Percentiles rank a stretch among this genome's conserved stretches.
These are phyloP conservation scores for Papilio aristodemus DNA, from an alignment of 1,140 invertebrate genomes.

Conservation along the genomic window DNA sequence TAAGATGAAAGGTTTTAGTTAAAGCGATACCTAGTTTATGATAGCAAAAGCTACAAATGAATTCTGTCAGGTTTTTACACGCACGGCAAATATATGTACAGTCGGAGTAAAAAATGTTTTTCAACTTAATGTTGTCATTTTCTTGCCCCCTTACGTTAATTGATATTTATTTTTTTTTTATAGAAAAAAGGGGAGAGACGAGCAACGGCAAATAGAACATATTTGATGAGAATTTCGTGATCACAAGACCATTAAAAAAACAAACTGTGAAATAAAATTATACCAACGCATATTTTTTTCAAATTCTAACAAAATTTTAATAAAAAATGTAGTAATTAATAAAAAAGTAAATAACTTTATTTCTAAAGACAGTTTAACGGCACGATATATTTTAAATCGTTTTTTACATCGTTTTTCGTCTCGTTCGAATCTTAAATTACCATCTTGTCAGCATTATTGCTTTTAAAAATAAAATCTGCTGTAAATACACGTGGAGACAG, in stretches of 20 bases:
- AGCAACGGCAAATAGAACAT: no score
- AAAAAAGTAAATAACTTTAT: slow-evolving; percentile 5
- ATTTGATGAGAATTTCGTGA: no score
- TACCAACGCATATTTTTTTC: no score
- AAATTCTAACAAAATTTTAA: no score
- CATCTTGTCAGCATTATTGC: slow-evolving; percentile 22
- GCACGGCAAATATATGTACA: background rate
- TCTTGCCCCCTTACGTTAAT: no score
- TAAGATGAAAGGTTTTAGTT: slow-evolving; percentile 37
- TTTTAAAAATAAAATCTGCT: slow-evolving; percentile 28
- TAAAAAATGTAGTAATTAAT: background rate
- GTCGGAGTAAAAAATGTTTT: no score
- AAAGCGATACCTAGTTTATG: slow-evolving; percentile 1
- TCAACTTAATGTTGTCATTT: no score
- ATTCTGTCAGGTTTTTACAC: slow-evolving; percentile 2
- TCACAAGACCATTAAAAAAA: no score
- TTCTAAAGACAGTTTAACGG: slow-evolving; percentile 13
- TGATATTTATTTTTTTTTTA: no score
- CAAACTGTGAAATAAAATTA: no score
- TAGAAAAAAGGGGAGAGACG: no score
- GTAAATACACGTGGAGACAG: slow-evolving; percentile 25
- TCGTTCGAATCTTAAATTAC: slow-evolving; percentile 16
- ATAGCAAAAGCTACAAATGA: background rate
- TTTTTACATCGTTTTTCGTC: slow-evolving; percentile 18
- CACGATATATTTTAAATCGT: slow-evolving; percentile 12